Percentiles rank a stretch among this genome's conserved stretches.
Evolutionary conservation across 2,888 invertebrate genomes (phyloP).

Genomic region (Isotomurus palustris): DNA sequence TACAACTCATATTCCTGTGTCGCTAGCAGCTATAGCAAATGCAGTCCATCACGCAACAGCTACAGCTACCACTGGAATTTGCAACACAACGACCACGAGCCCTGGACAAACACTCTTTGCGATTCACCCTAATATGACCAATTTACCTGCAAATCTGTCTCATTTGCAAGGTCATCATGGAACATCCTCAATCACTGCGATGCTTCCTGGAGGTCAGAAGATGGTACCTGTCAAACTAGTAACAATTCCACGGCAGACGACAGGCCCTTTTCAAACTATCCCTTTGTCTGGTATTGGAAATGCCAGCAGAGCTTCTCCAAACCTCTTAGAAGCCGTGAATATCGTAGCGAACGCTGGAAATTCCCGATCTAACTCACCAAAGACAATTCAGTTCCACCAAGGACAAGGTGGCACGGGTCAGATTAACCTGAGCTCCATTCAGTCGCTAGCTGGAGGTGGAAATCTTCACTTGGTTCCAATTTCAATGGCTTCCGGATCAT

Average conservation of each 20-base stretch:
- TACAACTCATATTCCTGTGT: neutral
- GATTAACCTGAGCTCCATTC: slow-evolving; percentile 32
- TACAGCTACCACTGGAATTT: slow-evolving; percentile 16
- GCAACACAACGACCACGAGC: slow-evolving; percentile 13
- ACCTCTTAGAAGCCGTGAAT: slow-evolving; percentile 40
- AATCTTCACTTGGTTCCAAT: slow-evolving; percentile 41
- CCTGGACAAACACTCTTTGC: slow-evolving; percentile 40
- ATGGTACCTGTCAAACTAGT: slow-evolving; percentile 50
- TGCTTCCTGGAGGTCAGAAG: slow-evolving; percentile 47
- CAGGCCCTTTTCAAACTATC: slow-evolving; percentile 29
- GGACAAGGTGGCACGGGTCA: slow-evolving; percentile 26
- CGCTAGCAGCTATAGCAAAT: neutral
- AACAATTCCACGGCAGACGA: slow-evolving; percentile 47
- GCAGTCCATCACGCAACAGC: neutral
- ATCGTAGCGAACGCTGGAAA: slow-evolving; percentile 27
- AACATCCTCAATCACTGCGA: slow-evolving; percentile 23
- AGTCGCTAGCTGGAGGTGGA: slow-evolving; percentile 26
- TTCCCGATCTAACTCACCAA: slow-evolving; percentile 35
- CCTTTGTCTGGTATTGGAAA: slow-evolving; percentile 13
- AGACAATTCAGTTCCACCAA: slow-evolving; percentile 27
- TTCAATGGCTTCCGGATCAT: slow-evolving; percentile 34
- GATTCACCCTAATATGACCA: slow-evolving; percentile 40
- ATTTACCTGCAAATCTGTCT: slow-evolving; percentile 33
- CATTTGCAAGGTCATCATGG: slow-evolving; percentile 36
- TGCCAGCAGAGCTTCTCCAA: slow-evolving; percentile 40